phyloP scores from a whole-genome alignment of 2,113 vertebrate genomes.

The Entomyzon cyanotis region DNA sequence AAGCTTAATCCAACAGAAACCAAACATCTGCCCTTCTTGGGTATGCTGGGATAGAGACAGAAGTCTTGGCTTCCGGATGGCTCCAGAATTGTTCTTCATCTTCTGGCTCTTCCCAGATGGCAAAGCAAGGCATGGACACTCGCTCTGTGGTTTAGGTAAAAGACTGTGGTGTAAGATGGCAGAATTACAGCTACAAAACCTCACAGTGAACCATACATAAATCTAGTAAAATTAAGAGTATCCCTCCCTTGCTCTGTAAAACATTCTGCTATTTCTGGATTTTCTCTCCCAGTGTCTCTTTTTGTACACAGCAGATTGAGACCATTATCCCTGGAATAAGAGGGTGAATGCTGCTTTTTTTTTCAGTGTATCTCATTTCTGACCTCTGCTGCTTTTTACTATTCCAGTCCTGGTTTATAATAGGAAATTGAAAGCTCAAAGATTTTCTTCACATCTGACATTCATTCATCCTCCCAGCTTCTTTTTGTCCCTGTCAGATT shows the following conservation, averaged over 20 bases:
- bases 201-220: not conserved
- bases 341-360: not conserved
- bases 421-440: constrained; percentile 16
- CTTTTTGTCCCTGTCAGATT: not conserved
- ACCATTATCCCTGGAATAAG: not conserved
- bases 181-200: constrained; percentile 10
- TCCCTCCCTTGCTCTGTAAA: not conserved
- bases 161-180: not conserved
- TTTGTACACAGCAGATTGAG: constrained; percentile 1
- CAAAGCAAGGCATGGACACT: not conserved
- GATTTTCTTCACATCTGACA: constrained; percentile 41
- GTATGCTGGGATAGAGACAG: not conserved
- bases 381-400: constrained; percentile 22
- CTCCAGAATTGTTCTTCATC: not conserved
- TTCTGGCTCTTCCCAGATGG: not conserved
- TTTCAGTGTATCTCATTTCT: not conserved
- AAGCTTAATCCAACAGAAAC: constrained; percentile 51
- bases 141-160: not conserved
- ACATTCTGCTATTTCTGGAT: constrained; percentile 8
- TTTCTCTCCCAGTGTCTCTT: not conserved
- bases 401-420: constrained; percentile 2
- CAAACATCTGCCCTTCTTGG: not conserved
- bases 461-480: constrained; percentile 6
- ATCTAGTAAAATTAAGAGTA: not conserved
- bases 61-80: not conserved